Conservation (phyloP, 1,140 invertebrate species). For the Atta cephalotes region DNA sequence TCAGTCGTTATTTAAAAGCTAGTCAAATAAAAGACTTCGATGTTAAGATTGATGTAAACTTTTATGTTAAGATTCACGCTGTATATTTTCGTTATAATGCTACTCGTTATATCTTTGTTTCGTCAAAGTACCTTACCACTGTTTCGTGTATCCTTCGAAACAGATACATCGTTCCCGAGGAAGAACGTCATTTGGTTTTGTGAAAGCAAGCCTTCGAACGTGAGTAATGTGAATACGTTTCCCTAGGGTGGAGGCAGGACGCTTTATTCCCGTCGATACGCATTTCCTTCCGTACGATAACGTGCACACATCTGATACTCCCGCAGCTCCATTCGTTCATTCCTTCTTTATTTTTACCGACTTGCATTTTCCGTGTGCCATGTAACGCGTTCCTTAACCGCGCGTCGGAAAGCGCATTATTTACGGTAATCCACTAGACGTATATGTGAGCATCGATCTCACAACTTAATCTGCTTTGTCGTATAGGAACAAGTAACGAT, state of each 20-base stretch:
- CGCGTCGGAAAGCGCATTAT: constrained; percentile 50
- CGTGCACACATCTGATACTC: constrained; percentile 32
- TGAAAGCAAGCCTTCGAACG: constrained; percentile 58
- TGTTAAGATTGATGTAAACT: no score
- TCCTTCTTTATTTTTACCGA: constrained; percentile 33
- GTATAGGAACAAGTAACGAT: constrained; percentile 37
- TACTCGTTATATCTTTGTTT: neutral
- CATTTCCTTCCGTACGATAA: constrained; percentile 55
- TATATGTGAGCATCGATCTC: constrained; percentile 46
- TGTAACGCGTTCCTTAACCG: constrained; percentile 44
- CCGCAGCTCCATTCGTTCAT: constrained; percentile 36
- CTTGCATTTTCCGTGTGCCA: constrained; percentile 13
- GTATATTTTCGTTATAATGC: constrained; percentile 15
- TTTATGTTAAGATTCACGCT: neutral
- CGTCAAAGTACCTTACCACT: constrained; percentile 27
- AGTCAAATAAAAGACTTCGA: neutral
- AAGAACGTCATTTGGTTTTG: constrained; percentile 65
- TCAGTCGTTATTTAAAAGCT: neutral
- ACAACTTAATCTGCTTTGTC: constrained; percentile 39
- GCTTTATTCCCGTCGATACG: constrained; percentile 68
- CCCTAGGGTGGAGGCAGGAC: neutral
- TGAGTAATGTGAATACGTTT: constrained; percentile 68
- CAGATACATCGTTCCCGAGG: constrained; percentile 45
- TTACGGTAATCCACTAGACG: constrained; percentile 55
- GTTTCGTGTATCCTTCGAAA: constrained; percentile 23